Conservation (phyloP, 2,888 invertebrate species). For the Buathra laborator region DNA sequence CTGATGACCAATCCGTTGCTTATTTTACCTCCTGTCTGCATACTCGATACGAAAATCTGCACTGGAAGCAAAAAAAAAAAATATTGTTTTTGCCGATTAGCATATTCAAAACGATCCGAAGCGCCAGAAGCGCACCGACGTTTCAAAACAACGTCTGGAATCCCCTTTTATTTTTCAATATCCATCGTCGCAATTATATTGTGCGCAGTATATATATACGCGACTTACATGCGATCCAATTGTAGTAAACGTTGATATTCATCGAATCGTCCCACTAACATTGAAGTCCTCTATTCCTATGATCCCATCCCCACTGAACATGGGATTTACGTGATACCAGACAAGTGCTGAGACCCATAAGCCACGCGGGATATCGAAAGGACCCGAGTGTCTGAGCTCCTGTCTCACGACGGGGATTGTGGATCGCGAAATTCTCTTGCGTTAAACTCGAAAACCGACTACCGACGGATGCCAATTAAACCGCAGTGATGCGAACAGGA, state of each 20-base stretch:
- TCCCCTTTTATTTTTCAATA: no score
- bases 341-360: background rate
- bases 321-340: conserved; percentile 3
- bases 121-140: no score
- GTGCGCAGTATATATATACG: no score
- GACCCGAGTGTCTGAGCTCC: conserved; percentile 5
- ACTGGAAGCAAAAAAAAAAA: no score
- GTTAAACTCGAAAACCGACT: conserved; percentile 3
- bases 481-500: background rate
- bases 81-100: no score
- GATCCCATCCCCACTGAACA: background rate
- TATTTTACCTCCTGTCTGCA: no score
- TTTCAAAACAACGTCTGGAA: no score
- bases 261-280: background rate
- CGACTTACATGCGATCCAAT: no score
- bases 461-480: conserved; percentile 21
- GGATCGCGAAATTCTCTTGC: background rate
- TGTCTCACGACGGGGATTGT: background rate
- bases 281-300: background rate
- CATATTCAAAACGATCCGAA: no score
- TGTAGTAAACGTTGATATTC: background rate
- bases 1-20: no score
- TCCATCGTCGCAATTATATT: no score
- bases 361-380: background rate
- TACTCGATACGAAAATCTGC: no score